A percentile compares a stretch with the other conserved stretches of the same genome.
phyloP scores from a whole-genome alignment of 2,113 vertebrate species.

The Mus musculus region GRCm39 chr11:22093501-22094000 shows the following conservation, averaged over 20 bases:
- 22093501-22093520: slow-evolving; percentile 40
- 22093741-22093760: no score
- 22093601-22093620: neutral
- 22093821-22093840: neutral
- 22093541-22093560: neutral
- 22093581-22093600: neutral
- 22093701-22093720: no score
- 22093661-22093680: no score
- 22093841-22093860: slow-evolving; percentile 2
- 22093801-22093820: no score
- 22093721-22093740: no score
- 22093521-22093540: neutral
- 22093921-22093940: neutral
- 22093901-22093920: neutral
- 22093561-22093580: neutral
- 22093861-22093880: neutral
- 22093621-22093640: no score
- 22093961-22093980: neutral
- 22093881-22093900: neutral
- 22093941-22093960: neutral
- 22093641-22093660: no score
- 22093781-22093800: no score
- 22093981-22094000: neutral
- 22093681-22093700: no score
- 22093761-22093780: no score